Percentiles rank a stretch among this genome's conserved stretches.
Conservation (phyloP, 1,140 invertebrate genomes). For the Hydropsyche tenuis region DNA sequence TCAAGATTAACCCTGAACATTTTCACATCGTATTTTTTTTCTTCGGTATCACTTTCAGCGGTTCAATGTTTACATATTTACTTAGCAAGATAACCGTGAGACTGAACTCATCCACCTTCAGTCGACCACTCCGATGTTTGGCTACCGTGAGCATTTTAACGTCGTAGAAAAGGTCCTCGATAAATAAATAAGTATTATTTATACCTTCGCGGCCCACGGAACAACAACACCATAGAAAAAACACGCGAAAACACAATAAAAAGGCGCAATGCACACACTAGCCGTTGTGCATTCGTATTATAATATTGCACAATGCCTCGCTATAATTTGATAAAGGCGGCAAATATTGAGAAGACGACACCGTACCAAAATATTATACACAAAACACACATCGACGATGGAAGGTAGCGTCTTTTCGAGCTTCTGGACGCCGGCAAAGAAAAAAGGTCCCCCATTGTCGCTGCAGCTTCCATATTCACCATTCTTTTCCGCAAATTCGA, state of each 20-base stretch:
- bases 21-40: neutral
- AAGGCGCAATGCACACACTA: neutral
- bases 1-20: too few relatives aligned
- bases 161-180: neutral
- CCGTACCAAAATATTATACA: slow-evolving; percentile 10
- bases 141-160: neutral
- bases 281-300: slow-evolving; percentile 28
- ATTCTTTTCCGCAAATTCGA: slow-evolving; percentile 45
- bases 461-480: slow-evolving; percentile 41
- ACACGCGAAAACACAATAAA: neutral
- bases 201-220: too few relatives aligned
- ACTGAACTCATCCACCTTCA: slow-evolving; percentile 15
- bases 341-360: slow-evolving; percentile 23
- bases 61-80: slow-evolving; percentile 17
- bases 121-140: neutral
- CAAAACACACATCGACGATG: too few relatives aligned
- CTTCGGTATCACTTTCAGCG: neutral
- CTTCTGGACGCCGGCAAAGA: slow-evolving; percentile 1
- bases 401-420: neutral
- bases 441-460: slow-evolving; percentile 44
- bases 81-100: slow-evolving; percentile 19
- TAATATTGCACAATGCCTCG: slow-evolving; percentile 31
- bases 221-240: neutral
- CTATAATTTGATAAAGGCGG: slow-evolving; percentile 34
- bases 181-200: slow-evolving; percentile 21